Base-by-base conservation (phyloP, 2,888 invertebrate species). In the Chaetogeoica ovagalla region DNA sequence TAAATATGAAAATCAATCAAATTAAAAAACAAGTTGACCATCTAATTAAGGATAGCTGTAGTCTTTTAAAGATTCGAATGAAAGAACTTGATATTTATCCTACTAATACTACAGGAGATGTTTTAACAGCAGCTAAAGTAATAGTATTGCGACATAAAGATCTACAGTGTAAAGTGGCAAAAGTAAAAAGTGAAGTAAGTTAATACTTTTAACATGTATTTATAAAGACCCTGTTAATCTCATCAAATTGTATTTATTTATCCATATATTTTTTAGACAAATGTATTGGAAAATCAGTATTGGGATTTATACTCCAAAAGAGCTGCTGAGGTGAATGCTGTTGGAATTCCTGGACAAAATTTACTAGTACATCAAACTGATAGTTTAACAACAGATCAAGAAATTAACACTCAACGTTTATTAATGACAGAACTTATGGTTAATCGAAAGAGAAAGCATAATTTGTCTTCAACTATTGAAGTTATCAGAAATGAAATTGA, bases 81-180 rank as follows among this genome's bases (percentile, higher is more conserved):
- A 93, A 92, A 84, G 97, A 97, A 87, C 89, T 98, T 84, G 95
- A 94, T 82, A 95, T 97, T 82, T 93, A 93, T 87, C 94, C 94
- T 23, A 92, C 71, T 21, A 79, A 90, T 79, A 94, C 94, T 82
- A 94, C 95, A 0, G 93, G 93, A 79, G 95, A 95, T 87, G 88
- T 95, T 81, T 88, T 95, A 81, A 91, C 93, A 8, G 94, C 94
- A 87, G 94, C 95, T 75, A 95, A 94, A 86, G 94, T 96, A 87
- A 97, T 97, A 84, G 96, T 97, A 52, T 91, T 94, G 81, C 89
- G 94, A 48, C 97, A 97, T 86, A 96, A 96, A 86, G 96, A 97
- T 85, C 87, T 97, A 81, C 96, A 97, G 87, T 92, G 93, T 82
- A 93, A 95, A 87, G 95, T 94, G 2, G 92, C 92, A 85, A 93